Percentiles rank a stretch among this genome's conserved stretches.
These are phyloP conservation scores for Dicaeum eximium DNA, from an alignment of 2,113 vertebrate species.

Conservation along the genomic window DNA sequence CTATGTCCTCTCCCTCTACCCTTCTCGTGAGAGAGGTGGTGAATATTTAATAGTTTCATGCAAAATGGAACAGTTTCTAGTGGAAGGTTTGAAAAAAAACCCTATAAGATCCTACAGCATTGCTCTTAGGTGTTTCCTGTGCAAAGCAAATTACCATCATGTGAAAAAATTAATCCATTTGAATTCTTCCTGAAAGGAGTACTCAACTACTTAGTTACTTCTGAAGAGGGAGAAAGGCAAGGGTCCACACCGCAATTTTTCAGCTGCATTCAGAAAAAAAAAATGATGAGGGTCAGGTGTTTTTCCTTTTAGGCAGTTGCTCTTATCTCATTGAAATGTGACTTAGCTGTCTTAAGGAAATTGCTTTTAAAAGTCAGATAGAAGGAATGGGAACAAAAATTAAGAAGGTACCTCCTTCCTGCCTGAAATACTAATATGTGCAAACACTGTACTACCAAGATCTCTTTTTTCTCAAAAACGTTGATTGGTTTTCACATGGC, in stretches of 20 bases:
- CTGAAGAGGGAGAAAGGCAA: background rate
- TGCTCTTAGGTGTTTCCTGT: background rate
- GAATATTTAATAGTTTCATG: slow-evolving; percentile 47
- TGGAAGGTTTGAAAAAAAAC: background rate
- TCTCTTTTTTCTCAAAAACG: slow-evolving; percentile 55
- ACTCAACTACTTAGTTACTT: background rate
- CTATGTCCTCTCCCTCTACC: background rate
- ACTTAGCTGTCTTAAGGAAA: background rate
- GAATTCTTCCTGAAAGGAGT: background rate
- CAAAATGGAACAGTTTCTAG: slow-evolving; percentile 11
- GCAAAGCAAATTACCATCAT: background rate
- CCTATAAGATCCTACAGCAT: background rate
- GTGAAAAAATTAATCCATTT: background rate
- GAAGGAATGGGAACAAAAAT: background rate
- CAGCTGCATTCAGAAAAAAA: background rate
- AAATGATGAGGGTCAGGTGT: accelerated
- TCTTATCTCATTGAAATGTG: background rate
- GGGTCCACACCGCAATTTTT: background rate
- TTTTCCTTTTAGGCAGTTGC: background rate
- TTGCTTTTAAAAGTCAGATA: background rate
- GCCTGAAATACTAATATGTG: background rate
- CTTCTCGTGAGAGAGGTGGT: background rate
- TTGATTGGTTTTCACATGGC: slow-evolving; percentile 43
- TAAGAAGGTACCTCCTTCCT: background rate
- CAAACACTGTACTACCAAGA: background rate